Evolutionary conservation across 2,113 vertebrate species (phyloP), one percentile per base, ranked within the genome.

Genomic region (Megaceryle maxima): DNA sequence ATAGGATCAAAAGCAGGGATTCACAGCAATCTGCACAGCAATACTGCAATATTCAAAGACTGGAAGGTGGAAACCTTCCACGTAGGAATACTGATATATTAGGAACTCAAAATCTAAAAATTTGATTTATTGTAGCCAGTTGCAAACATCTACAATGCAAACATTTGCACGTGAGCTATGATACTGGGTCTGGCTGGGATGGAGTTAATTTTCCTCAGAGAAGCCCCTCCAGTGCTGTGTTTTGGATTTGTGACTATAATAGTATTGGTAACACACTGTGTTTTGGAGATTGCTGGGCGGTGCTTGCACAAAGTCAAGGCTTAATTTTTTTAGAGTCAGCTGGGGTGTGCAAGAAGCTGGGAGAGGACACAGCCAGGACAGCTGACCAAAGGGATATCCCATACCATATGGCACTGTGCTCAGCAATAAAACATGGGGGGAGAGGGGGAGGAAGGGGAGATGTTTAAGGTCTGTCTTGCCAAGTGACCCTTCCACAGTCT

Each of bases 71-170:
- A 82, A 82, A 72, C 6, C 13, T 43, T 59, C 39, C 48, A 63
- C 0, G 0, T 2, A 10, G 17, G 16, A 60, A 74, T 55, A 62
- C 5, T 1, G 3, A 28, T 7, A 5, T 5, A 17, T 2, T 0
- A 24, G 20, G 78, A 68, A 13, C 64, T 53, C 55, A 15, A 1
- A 74, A 56, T 29, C 19, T 59, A 41, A 55, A 0, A 1, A 14
- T 7, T 9, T 48, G 53, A 22, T 70, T 93, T 66, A 16, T 73
- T 67, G 82, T 20, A 68, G 64, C 67, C 59, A 86, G 28, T 29
- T 53, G 81, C 73, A 28, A 57, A 43, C 4, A 33, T 2, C 77
- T 62, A 1, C 10, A 60, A 41, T 2, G 66, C 3, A 18, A 82
- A 55, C 24, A 60, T 18, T 10, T 5, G 11, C 31, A 51, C 3